Conservation (phyloP, 1,140 invertebrate genomes). For the Pachyrhynchus sulphureomaculatus region DNA sequence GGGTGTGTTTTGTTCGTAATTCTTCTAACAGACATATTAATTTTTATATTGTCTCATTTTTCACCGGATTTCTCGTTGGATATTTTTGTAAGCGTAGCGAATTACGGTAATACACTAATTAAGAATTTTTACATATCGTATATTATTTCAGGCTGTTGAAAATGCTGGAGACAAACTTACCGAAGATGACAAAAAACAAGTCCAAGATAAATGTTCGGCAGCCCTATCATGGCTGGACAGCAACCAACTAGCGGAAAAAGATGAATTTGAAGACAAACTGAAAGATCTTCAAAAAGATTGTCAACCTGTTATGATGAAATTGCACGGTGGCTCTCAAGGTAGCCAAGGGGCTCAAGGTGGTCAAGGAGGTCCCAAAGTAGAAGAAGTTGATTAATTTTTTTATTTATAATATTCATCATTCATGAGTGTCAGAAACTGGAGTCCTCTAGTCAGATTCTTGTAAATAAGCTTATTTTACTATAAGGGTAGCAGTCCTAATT, state of each 20-base stretch:
- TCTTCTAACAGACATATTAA: too few species aligned
- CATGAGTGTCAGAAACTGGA: too few species aligned
- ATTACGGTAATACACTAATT: too few species aligned
- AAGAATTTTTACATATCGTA: too few species aligned
- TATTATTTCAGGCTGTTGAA: conserved; percentile 59
- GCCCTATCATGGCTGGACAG: conserved; percentile 61
- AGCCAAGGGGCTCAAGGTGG: conserved; percentile 41
- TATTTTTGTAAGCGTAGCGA: too few species aligned
- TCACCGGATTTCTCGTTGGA: too few species aligned
- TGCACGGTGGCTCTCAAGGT: conserved; percentile 66
- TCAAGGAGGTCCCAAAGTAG: conserved; percentile 64
- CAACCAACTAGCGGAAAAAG: conserved; percentile 70
- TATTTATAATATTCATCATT: too few species aligned
- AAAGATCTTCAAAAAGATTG: conserved; percentile 73
- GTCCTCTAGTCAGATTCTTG: too few species aligned
- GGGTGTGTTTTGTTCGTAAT: too few species aligned
- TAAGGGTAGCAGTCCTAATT: too few species aligned
- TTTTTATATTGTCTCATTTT: too few species aligned
- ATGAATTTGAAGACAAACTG: conserved; percentile 74
- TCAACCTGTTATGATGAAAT: conserved; percentile 73
- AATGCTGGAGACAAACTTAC: conserved; percentile 63
- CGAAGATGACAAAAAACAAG: conserved; percentile 61
- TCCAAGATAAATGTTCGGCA: conserved; percentile 60
- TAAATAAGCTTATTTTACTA: too few species aligned
- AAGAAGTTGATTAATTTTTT: conserved; percentile 64